Evolutionary conservation across 2,888 invertebrate species (phyloP).

Genomic region (Gisinianus flammeolus): DNA sequence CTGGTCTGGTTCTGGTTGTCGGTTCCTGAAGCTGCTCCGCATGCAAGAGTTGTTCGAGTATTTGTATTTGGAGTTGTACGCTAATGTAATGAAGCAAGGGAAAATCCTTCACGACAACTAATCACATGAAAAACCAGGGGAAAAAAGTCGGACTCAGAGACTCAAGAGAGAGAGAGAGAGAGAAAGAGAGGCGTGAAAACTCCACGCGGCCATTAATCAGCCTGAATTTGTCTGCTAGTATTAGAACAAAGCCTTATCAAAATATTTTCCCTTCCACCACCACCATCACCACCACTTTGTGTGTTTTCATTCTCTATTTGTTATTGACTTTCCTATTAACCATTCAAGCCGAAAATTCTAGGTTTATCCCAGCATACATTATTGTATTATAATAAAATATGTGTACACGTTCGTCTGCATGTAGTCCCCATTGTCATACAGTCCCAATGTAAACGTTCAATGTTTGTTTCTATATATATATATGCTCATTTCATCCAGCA

Average conservation of each 20-base stretch:
- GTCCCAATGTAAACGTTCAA: background rate
- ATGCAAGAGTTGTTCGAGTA: too few relatives aligned
- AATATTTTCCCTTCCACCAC: conserved; percentile 43
- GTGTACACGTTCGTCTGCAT: too few relatives aligned
- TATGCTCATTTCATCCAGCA: background rate
- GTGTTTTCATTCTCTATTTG: conserved; percentile 16
- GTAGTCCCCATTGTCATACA: background rate
- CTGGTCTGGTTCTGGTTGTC: too few relatives aligned
- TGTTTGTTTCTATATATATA: background rate
- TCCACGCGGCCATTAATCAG: conserved; percentile 49
- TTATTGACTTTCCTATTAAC: conserved; percentile 10
- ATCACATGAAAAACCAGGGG: conserved; percentile 6
- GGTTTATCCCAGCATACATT: background rate
- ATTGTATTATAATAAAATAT: too few relatives aligned
- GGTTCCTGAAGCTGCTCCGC: too few relatives aligned
- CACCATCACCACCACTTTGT: background rate
- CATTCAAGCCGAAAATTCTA: background rate
- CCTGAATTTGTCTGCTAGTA: conserved; percentile 28
- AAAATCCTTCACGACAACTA: conserved; percentile 11
- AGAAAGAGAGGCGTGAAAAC: conserved; percentile 47
- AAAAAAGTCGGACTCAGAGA: background rate
- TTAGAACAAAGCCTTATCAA: conserved; percentile 48
- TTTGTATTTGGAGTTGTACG: background rate
- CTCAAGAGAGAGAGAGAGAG: background rate
- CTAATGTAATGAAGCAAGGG: conserved; percentile 14